Conservation (phyloP, 2,888 invertebrate genomes). For the Pseudococcus longispinus region DNA sequence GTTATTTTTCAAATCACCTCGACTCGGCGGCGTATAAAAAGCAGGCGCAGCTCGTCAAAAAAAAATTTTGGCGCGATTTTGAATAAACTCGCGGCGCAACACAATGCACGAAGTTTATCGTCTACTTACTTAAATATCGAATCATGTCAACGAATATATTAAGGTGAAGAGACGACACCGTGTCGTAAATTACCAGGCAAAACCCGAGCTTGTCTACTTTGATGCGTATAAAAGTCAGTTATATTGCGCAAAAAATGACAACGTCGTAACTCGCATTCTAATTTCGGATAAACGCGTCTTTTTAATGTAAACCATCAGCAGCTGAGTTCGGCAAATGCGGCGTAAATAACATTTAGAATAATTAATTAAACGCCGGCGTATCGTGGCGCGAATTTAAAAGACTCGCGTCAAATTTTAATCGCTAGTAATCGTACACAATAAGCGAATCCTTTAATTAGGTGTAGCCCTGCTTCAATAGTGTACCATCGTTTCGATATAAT, state of each 20-base stretch:
- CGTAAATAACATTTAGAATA: conserved; percentile 48
- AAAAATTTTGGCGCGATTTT: background rate
- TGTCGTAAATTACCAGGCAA: background rate
- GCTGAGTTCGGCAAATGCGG: background rate
- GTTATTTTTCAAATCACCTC: background rate
- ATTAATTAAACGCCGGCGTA: conserved; percentile 41
- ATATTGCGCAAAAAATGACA: conserved; percentile 45
- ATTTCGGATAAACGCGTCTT: conserved; percentile 43
- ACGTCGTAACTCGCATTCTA: conserved; percentile 54
- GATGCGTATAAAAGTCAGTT: conserved; percentile 39
- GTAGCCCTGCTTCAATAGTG: background rate
- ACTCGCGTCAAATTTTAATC: conserved; percentile 36
- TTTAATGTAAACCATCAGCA: conserved; percentile 49
- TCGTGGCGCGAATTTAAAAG: conserved; percentile 42
- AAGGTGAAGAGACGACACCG: conserved; percentile 12
- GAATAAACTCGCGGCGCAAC: background rate
- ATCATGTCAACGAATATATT: conserved; percentile 40
- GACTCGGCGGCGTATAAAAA: background rate
- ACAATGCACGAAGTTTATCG: background rate
- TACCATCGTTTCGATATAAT: background rate
- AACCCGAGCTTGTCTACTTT: conserved; percentile 28
- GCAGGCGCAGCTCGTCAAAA: background rate
- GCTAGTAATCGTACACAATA: background rate
- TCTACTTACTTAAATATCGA: conserved; percentile 7
- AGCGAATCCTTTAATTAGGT: background rate